phyloP scores from a whole-genome alignment of 2,113 vertebrate genomes.

The Apus apus region DNA sequence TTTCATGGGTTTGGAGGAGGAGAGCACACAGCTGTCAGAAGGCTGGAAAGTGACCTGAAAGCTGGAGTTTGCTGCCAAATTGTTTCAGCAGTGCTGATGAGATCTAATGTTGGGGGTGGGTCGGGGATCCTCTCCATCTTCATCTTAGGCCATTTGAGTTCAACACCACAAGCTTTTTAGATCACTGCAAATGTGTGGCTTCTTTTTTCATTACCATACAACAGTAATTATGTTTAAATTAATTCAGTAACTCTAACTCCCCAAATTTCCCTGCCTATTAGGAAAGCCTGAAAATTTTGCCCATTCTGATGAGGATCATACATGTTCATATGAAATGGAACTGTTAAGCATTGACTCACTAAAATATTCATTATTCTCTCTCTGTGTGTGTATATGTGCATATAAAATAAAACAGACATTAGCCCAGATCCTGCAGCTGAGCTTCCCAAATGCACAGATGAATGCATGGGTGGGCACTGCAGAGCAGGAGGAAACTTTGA shows the following conservation, averaged over 20 bases:
- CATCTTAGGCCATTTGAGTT: background rate
- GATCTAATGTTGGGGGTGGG: constrained; percentile 39
- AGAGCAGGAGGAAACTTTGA: background rate
- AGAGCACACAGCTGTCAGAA: constrained; percentile 57
- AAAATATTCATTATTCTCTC: background rate
- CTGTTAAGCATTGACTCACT: background rate
- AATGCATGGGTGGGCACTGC: background rate
- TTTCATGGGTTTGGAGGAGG: constrained; percentile 60
- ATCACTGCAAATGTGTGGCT: background rate
- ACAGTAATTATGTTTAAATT: background rate
- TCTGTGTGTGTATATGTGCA: background rate
- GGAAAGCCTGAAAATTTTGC: background rate
- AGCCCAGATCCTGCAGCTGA: background rate
- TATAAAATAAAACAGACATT: background rate
- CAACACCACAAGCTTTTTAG: background rate
- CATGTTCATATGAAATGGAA: background rate
- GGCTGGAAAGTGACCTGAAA: constrained; percentile 58
- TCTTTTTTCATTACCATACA: background rate
- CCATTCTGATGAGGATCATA: background rate
- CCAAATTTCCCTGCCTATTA: background rate
- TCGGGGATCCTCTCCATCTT: constrained; percentile 1
- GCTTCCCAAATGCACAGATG: background rate
- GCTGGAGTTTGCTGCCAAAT: constrained; percentile 60
- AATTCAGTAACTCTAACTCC: background rate
- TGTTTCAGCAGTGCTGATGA: constrained; percentile 66